Percentiles rank a stretch among this genome's conserved stretches.
phyloP scores from a whole-genome alignment of 2,888 invertebrate species.

The Caenorhabditis auriculariae region DNA sequence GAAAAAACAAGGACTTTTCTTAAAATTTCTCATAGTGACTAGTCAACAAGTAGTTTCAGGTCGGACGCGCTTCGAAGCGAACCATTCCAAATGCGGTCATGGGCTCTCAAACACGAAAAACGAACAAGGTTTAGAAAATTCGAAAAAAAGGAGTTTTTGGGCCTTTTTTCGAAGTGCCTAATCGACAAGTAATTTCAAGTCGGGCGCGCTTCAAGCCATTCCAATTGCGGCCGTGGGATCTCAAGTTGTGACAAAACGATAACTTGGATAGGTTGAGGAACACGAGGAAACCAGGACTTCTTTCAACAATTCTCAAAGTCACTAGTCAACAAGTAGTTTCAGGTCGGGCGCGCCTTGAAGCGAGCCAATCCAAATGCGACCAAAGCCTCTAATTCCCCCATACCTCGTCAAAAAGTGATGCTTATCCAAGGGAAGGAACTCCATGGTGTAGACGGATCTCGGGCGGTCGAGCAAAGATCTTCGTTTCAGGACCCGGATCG shows the following conservation, averaged over 20 bases:
- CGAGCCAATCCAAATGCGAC: slow-evolving; percentile 9
- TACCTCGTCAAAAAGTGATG: slow-evolving; percentile 43
- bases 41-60: slow-evolving; percentile 6
- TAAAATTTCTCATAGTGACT: slow-evolving; percentile 14
- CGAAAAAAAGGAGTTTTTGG: too few species aligned
- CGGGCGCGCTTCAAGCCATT: too few species aligned
- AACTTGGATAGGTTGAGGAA: too few species aligned
- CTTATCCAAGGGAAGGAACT: slow-evolving; percentile 45
- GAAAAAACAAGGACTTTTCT: slow-evolving; percentile 1
- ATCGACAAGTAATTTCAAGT: too few species aligned
- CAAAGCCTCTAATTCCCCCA: too few species aligned
- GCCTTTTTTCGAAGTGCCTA: too few species aligned
- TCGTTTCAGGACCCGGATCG: slow-evolving; percentile 55
- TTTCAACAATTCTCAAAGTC: slow-evolving; percentile 16
- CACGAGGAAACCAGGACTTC: slow-evolving; percentile 1
- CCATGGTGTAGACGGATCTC: slow-evolving; percentile 46
- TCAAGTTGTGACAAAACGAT: too few species aligned
- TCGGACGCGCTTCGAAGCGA: too few species aligned
- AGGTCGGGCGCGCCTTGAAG: slow-evolving; percentile 13
- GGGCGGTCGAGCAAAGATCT: slow-evolving; percentile 56
- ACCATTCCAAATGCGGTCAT: too few species aligned
- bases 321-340: slow-evolving; percentile 6
- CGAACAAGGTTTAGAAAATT: too few species aligned
- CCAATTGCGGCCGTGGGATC: too few species aligned
- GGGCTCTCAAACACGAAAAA: too few species aligned